phyloP scores from a whole-genome alignment of 2,113 vertebrate genomes.

The Peromyscus maniculatus region DNA sequence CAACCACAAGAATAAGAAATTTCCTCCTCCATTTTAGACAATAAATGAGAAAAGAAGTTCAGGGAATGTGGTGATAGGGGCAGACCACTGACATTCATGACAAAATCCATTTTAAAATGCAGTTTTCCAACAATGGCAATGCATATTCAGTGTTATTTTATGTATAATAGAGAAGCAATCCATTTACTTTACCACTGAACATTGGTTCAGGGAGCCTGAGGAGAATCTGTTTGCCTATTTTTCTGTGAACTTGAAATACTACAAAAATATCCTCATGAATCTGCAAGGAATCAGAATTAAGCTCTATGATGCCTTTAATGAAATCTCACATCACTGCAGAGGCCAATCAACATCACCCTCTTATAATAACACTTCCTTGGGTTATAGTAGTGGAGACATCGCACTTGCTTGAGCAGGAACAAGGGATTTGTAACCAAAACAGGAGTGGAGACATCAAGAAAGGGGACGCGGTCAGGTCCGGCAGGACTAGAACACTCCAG shows the following conservation, averaged over 20 bases:
- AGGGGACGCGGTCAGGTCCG: neutral
- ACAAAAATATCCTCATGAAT: neutral
- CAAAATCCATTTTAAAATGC: constrained; percentile 26
- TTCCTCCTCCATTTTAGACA: neutral
- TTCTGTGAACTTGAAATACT: constrained; percentile 42
- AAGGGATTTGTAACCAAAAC: neutral
- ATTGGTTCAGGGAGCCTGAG: constrained; percentile 10
- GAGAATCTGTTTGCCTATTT: neutral
- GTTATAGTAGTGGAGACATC: constrained; percentile 7
- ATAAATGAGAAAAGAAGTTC: constrained; percentile 34
- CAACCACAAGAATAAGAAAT: constrained; percentile 35
- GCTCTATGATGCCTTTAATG: neutral
- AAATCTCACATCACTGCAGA: neutral
- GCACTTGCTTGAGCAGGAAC: neutral
- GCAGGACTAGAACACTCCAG: neutral
- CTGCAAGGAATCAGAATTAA: neutral
- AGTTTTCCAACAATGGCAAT: neutral
- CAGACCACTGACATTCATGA: neutral
- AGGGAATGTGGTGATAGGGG: neutral
- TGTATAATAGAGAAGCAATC: neutral
- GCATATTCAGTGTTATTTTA: constrained; percentile 26
- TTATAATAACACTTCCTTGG: neutral
- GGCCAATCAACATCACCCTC: neutral
- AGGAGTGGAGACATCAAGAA: neutral
- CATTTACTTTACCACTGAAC: constrained; percentile 11